These are phyloP conservation scores for Erythrocercus mccallii DNA, from an alignment of 2,113 vertebrate genomes.

Conservation along the genomic window DNA sequence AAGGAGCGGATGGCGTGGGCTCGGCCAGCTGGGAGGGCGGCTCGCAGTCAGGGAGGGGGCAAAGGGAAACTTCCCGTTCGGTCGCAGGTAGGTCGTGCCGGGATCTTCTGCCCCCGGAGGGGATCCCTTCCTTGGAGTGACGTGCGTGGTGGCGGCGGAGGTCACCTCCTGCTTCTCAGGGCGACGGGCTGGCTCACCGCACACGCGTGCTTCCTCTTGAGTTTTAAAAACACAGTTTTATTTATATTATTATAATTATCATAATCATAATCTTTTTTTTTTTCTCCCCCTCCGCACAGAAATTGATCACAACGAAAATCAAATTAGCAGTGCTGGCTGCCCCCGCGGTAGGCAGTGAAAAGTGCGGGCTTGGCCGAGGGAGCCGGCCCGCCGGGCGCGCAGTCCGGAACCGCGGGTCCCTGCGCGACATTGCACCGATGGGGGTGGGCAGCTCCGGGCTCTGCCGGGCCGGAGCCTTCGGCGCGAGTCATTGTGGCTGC, in stretches of 20 bases:
- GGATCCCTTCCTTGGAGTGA: slow-evolving; percentile 3
- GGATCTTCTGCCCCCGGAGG: background rate
- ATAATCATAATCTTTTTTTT: background rate
- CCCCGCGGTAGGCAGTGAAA: background rate
- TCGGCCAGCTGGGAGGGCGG: background rate
- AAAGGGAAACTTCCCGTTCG: background rate
- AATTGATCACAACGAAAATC: background rate
- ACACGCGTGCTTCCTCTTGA: background rate
- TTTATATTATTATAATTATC: background rate
- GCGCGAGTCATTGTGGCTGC: background rate
- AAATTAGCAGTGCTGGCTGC: background rate
- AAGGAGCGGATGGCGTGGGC: background rate
- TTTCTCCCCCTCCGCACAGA: background rate
- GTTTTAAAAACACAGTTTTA: background rate
- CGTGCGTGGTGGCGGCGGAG: background rate
- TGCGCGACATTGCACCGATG: background rate
- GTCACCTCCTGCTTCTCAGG: background rate
- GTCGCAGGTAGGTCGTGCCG: background rate
- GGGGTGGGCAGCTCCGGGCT: no score
- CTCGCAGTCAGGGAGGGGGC: background rate
- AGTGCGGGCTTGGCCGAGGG: background rate
- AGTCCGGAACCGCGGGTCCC: background rate
- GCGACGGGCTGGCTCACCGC: background rate
- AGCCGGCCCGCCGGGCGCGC: no score
- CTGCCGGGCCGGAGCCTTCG: background rate